These are phyloP conservation scores for Catostylus mosaicus DNA, from an alignment of 30 jellyfish, hydroid and myxozoan species.

Conservation along the genomic window DNA sequence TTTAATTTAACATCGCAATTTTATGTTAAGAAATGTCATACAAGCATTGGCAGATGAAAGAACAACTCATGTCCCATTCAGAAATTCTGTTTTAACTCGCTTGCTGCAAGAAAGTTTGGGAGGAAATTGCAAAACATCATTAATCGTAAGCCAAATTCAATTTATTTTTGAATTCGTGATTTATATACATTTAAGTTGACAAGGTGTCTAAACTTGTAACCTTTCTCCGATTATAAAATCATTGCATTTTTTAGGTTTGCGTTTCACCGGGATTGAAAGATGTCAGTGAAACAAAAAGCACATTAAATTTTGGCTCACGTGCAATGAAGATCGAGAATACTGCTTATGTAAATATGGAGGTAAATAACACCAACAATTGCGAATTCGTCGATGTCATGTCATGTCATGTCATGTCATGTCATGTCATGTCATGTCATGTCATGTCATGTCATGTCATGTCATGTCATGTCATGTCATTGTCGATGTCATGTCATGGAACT, in stretches of 20 bases:
- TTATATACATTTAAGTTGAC: not conserved
- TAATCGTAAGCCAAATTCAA: slow-evolving; percentile 65
- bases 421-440: too few relatives aligned
- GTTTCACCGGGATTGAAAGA: slow-evolving; percentile 89
- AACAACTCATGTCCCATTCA: slow-evolving; percentile 87
- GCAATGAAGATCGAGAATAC: slow-evolving; percentile 96
- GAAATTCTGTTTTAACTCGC: slow-evolving; percentile 96
- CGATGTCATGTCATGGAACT: not conserved
- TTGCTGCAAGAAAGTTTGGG: slow-evolving; percentile 98
- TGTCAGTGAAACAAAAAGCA: slow-evolving; percentile 87
- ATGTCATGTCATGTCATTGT: too few relatives aligned
- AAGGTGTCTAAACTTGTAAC: not conserved
- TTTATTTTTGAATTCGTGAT: too few relatives aligned
- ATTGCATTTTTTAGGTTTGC: slow-evolving; percentile 77
- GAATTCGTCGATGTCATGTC: not conserved
- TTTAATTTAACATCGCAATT: too few relatives aligned
- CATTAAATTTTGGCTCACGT: slow-evolving; percentile 93
- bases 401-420: too few relatives aligned
- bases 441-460: too few relatives aligned
- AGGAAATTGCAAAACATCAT: slow-evolving; percentile 96
- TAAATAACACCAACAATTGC: too few relatives aligned
- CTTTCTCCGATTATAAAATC: too few relatives aligned
- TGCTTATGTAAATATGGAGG: slow-evolving; percentile 98
- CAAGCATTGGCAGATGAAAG: slow-evolving; percentile 93
- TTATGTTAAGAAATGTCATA: slow-evolving; percentile 93